Conservation (phyloP, 2,888 invertebrate genomes). For the Aleiodes testaceus region DNA sequence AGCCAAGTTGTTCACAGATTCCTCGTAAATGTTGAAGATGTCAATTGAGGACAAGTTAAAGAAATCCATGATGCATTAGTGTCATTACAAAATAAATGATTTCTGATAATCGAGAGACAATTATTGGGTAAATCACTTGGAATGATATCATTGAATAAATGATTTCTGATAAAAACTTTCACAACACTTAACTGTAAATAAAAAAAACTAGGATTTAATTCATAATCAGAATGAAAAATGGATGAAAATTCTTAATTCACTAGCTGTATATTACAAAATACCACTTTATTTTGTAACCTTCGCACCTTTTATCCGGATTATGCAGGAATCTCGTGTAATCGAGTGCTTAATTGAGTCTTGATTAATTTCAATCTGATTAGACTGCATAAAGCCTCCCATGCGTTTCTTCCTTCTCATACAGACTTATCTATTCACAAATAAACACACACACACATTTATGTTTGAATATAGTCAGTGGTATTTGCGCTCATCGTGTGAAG, state of each 20-base stretch:
- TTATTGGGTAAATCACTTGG: too few species aligned
- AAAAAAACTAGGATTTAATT: too few species aligned
- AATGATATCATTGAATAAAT: too few species aligned
- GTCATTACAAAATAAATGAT: background rate
- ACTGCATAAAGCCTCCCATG: conserved; percentile 43
- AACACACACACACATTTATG: too few species aligned
- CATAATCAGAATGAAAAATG: too few species aligned
- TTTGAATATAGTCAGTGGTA: too few species aligned
- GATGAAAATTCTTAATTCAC: too few species aligned
- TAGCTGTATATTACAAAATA: too few species aligned
- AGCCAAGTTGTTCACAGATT: background rate
- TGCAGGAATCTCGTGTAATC: conserved; percentile 57
- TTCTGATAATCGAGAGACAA: background rate
- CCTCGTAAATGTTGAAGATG: background rate
- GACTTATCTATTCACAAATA: too few species aligned
- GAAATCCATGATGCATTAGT: background rate
- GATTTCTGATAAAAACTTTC: too few species aligned
- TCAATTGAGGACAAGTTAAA: conserved; percentile 8
- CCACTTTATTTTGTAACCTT: too few species aligned
- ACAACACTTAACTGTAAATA: too few species aligned
- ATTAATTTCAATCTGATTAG: conserved; percentile 57
- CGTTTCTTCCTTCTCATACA: conserved; percentile 29
- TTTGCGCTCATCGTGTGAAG: conserved; percentile 45
- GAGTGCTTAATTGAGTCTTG: conserved; percentile 56
- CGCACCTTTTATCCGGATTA: conserved; percentile 46